These are phyloP conservation scores for Isotomurus palustris DNA, from an alignment of 2,888 invertebrate genomes.

Conservation along the genomic window DNA sequence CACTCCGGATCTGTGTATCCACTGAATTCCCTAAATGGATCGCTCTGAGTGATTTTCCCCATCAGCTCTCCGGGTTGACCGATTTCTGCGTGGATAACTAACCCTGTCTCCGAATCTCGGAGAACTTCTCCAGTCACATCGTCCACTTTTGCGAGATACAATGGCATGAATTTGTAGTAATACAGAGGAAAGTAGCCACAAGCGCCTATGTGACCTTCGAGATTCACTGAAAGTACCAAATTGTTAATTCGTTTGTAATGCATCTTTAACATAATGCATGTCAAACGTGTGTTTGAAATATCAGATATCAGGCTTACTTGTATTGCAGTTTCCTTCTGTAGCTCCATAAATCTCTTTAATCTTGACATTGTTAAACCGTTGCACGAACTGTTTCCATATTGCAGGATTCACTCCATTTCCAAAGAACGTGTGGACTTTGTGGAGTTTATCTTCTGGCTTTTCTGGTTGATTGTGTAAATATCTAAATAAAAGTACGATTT, in stretches of 20 bases:
- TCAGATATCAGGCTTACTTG: conserved; percentile 16
- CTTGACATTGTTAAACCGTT: conserved; percentile 74
- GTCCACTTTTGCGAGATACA: conserved; percentile 86
- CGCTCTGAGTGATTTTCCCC: conserved; percentile 87
- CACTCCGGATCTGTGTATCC: conserved; percentile 80
- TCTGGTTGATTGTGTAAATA: conserved; percentile 73
- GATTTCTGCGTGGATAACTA: conserved; percentile 63
- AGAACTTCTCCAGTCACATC: conserved; percentile 82
- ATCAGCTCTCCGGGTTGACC: conserved; percentile 89
- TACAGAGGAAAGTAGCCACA: conserved; percentile 91
- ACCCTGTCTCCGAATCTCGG: conserved; percentile 68
- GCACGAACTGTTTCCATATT: conserved; percentile 86
- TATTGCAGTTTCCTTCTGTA: conserved; percentile 94
- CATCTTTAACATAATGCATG: neutral
- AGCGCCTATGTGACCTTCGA: conserved; percentile 85
- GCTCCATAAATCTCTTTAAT: conserved; percentile 95
- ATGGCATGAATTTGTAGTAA: conserved; percentile 82
- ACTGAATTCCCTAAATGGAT: conserved; percentile 84
- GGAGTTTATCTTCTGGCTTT: conserved; percentile 64
- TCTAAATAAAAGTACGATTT: neutral
- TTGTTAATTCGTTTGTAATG: neutral
- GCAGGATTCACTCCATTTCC: conserved; percentile 92
- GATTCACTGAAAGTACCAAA: conserved; percentile 70
- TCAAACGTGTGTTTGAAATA: neutral
- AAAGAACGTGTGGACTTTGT: conserved; percentile 63